Percentiles rank a stretch among this genome's conserved stretches.
These are phyloP conservation scores for Scaptodrosophila lebanonensis DNA, from an alignment of 1,140 invertebrate species.

Conservation along the genomic window DNA sequence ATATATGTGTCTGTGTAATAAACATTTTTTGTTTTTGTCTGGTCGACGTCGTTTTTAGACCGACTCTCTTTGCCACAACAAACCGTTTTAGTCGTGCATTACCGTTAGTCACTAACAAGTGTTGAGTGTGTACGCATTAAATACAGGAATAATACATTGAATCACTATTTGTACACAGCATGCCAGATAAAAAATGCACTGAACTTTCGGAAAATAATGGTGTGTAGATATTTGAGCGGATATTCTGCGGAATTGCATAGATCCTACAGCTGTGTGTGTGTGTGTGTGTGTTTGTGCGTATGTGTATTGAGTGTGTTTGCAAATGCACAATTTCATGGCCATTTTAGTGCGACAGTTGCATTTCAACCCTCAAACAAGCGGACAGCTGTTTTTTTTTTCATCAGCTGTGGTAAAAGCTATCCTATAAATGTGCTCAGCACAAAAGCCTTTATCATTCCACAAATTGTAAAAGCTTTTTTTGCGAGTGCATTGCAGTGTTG, in stretches of 20 bases:
- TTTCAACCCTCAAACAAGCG: slow-evolving; percentile 5
- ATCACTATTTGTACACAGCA: slow-evolving; percentile 12
- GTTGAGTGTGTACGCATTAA: too few species aligned
- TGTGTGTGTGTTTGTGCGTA: slow-evolving; percentile 16
- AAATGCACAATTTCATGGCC: slow-evolving; percentile 24
- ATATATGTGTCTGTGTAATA: background rate
- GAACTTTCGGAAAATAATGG: slow-evolving; percentile 46
- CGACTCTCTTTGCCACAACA: slow-evolving; percentile 16
- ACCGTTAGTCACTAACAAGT: slow-evolving; percentile 45
- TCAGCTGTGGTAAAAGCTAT: slow-evolving; percentile 39
- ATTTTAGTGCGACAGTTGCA: slow-evolving; percentile 20
- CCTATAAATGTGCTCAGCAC: background rate
- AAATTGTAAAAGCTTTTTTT: too few species aligned
- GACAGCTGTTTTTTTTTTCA: slow-evolving; percentile 50
- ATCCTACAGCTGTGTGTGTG: background rate
- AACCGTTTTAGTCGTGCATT: slow-evolving; percentile 43
- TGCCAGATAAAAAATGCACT: slow-evolving; percentile 61
- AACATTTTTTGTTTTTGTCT: slow-evolving; percentile 10
- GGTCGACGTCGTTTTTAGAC: slow-evolving; percentile 11
- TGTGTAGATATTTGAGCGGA: slow-evolving; percentile 41
- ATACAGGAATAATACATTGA: too few species aligned
- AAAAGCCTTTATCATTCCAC: too few species aligned
- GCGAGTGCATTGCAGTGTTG: background rate
- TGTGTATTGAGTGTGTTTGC: too few species aligned
- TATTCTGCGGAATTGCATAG: background rate